Conservation (phyloP, 1,140 invertebrate species). For the Pogonomyrmex californicus region DNA sequence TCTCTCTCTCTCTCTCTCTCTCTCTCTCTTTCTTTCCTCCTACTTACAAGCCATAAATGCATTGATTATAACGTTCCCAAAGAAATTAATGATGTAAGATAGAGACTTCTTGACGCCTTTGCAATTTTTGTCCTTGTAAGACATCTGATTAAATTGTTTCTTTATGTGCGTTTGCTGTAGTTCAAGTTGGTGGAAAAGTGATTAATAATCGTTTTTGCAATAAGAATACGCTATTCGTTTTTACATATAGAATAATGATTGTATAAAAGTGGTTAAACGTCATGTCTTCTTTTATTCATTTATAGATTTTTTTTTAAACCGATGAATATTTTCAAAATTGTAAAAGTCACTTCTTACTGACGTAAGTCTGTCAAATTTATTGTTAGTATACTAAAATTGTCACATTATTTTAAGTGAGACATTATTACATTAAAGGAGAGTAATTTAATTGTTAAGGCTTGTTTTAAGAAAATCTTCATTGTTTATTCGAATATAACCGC, state of each 20-base stretch:
- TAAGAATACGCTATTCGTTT: not conserved
- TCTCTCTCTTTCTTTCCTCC: not conserved
- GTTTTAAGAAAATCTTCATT: constrained; percentile 5
- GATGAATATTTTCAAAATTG: constrained; percentile 16
- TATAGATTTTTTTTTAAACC: not conserved
- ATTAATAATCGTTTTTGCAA: constrained; percentile 40
- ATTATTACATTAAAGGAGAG: not conserved
- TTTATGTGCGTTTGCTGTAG: constrained; percentile 73
- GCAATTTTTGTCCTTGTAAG: constrained; percentile 36
- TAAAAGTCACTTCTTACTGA: not conserved
- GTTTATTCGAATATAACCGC: constrained; percentile 34
- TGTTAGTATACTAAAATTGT: not conserved
- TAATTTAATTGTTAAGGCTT: constrained; percentile 7
- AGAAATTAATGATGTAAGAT: constrained; percentile 16
- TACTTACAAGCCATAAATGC: constrained; percentile 4
- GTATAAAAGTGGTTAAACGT: not conserved
- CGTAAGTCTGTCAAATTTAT: not conserved
- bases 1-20: too few species aligned
- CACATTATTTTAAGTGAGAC: not conserved
- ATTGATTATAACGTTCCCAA: constrained; percentile 12
- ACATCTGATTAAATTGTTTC: constrained; percentile 29
- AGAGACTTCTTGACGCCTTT: constrained; percentile 17
- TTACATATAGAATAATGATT: not conserved
- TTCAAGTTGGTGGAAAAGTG: constrained; percentile 77
- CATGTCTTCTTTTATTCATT: not conserved